These are phyloP conservation scores for Smutsia temminckii DNA, from an alignment of 2,797 vertebrate genomes.

Conservation along the genomic window DNA sequence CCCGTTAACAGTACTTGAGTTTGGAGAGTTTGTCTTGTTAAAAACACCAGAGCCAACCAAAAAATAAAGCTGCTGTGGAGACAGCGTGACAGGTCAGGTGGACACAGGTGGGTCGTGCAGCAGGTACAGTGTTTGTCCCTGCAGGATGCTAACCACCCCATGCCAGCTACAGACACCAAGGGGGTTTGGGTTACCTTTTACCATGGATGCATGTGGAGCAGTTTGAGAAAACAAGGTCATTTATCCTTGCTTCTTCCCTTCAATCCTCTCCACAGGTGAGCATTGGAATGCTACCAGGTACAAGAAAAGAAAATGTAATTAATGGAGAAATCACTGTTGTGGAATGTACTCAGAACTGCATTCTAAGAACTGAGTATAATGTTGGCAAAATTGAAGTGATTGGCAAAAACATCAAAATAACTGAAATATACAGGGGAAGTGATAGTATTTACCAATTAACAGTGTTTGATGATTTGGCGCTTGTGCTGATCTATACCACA, in stretches of 20 bases:
- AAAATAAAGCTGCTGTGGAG: not conserved
- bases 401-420: constrained; percentile 24
- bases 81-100: not conserved
- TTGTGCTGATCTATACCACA: not conserved
- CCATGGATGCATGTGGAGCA: not conserved
- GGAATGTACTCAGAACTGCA: not conserved
- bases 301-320: constrained; percentile 20
- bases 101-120: rapidly evolving
- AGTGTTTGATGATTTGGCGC: not conserved
- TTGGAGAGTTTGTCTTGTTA: not conserved
- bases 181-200: not conserved
- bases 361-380: constrained; percentile 47
- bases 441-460: not conserved
- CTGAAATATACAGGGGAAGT: not conserved
- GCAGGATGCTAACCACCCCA: not conserved
- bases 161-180: not conserved
- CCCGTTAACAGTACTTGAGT: not conserved
- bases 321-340: not conserved
- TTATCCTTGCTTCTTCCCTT: not conserved
- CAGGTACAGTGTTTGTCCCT: not conserved
- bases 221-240: not conserved
- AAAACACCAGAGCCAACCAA: not conserved
- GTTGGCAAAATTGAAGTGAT: not conserved
- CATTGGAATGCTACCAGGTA: constrained; percentile 1
- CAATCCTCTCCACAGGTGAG: not conserved